phyloP scores from a whole-genome alignment of 2,797 vertebrate genomes.

The Huso huso region DNA sequence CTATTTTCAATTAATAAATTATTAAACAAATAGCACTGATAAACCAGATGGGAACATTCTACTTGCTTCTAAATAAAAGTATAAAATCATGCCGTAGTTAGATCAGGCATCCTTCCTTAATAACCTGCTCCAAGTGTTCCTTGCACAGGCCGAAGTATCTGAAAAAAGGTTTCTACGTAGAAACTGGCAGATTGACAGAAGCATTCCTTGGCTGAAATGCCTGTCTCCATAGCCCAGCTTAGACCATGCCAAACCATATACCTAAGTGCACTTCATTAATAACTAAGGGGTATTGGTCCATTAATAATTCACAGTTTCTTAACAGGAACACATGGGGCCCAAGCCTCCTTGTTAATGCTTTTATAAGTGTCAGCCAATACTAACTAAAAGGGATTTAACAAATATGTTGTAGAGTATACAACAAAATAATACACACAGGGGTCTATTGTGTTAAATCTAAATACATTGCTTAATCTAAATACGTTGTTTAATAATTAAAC shows the following conservation, averaged over 20 bases:
- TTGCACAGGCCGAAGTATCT: neutral
- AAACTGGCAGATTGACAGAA: neutral
- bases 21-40: too few relatives aligned
- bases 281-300: neutral
- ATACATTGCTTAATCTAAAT: too few relatives aligned
- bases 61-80: neutral
- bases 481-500: too few relatives aligned
- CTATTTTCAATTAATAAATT: too few relatives aligned
- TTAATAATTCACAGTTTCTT: conserved; percentile 2
- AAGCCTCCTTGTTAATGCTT: too few relatives aligned
- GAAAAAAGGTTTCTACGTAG: neutral
- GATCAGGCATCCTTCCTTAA: neutral
- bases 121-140: neutral
- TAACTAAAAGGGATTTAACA: too few relatives aligned
- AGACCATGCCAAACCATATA: neutral
- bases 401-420: too few relatives aligned
- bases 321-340: too few relatives aligned
- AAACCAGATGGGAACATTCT: too few relatives aligned
- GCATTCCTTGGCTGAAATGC: neutral
- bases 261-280: neutral
- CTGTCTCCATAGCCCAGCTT: neutral
- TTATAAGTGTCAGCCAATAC: too few relatives aligned
- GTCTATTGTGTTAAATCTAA: too few relatives aligned
- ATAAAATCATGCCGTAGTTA: neutral
- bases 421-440: too few relatives aligned